Evolutionary conservation across 92 coral and sea anemone species (phyloP).

Genomic region (Bergia sp.): DNA sequence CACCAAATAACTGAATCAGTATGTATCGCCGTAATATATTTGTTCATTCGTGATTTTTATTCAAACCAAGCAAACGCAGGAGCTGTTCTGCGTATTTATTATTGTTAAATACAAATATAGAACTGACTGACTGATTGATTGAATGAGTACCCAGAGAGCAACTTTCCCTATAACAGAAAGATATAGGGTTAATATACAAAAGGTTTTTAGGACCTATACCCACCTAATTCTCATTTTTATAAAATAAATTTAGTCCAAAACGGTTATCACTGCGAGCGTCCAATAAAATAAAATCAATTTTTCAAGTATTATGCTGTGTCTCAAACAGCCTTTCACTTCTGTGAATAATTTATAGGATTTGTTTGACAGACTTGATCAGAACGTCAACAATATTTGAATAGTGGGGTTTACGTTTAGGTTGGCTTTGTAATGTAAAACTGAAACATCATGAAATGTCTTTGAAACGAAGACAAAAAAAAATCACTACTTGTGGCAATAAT

Average conservation of each 20-base stretch:
- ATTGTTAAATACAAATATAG: neutral
- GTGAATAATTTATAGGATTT: slow-evolving; percentile 19
- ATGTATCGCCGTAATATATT: too few relatives aligned
- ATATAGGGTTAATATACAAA: too few relatives aligned
- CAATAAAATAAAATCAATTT: neutral
- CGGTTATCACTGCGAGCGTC: neutral
- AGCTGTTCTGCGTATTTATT: too few relatives aligned
- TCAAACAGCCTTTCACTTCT: neutral
- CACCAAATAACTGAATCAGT: too few relatives aligned
- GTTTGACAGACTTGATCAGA: slow-evolving; percentile 15
- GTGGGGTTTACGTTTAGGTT: neutral
- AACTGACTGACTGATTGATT: neutral
- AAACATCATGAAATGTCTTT: slow-evolving; percentile 9
- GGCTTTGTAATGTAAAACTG: slow-evolving; percentile 19
- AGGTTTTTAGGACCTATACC: too few relatives aligned
- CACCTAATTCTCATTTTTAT: neutral
- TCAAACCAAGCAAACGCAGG: neutral
- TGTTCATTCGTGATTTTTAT: neutral
- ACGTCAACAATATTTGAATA: slow-evolving; percentile 25
- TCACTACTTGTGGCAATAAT: too few relatives aligned
- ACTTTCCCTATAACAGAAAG: neutral
- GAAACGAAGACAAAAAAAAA: slow-evolving; percentile 11
- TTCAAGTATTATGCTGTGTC: neutral
- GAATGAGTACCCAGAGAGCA: neutral
- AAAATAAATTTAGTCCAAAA: neutral